Evolutionary conservation across 2,797 vertebrate genomes (phyloP).

Genomic region (Coreius guichenoti): DNA sequence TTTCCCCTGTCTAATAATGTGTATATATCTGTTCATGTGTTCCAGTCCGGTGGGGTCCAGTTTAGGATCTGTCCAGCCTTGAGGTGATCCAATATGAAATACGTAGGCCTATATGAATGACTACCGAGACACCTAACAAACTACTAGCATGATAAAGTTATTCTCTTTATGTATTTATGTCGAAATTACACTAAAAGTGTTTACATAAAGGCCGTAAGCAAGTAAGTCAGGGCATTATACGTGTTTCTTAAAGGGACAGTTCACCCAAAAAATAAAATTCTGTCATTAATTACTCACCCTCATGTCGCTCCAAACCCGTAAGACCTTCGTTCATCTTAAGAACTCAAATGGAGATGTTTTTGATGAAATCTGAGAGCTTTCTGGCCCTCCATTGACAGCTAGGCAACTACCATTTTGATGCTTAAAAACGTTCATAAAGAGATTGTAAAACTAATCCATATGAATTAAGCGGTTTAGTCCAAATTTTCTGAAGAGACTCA

Average conservation of each 20-base stretch:
- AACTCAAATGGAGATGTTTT: no score
- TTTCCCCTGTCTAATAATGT: background rate
- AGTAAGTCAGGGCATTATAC: background rate
- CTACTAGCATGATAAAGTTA: background rate
- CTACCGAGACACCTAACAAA: background rate
- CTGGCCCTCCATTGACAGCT: no score
- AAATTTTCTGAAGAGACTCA: no score
- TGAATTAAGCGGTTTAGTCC: no score
- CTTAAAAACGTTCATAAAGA: no score
- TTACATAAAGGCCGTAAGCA: background rate
- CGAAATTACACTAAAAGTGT: background rate
- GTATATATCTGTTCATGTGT: background rate
- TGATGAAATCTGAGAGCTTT: no score
- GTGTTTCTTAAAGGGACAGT: background rate
- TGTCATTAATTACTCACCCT: no score
- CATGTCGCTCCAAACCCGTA: no score
- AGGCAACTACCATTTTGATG: no score
- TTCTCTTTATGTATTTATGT: background rate
- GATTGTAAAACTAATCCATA: no score
- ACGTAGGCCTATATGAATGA: background rate
- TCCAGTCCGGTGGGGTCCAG: background rate
- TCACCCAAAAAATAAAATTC: no score
- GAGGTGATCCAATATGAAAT: background rate
- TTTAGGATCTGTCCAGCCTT: background rate
- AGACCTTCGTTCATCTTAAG: no score